Evolutionary conservation across 2,113 vertebrate species (phyloP).

Genomic region (Copsychus sechellarum): DNA sequence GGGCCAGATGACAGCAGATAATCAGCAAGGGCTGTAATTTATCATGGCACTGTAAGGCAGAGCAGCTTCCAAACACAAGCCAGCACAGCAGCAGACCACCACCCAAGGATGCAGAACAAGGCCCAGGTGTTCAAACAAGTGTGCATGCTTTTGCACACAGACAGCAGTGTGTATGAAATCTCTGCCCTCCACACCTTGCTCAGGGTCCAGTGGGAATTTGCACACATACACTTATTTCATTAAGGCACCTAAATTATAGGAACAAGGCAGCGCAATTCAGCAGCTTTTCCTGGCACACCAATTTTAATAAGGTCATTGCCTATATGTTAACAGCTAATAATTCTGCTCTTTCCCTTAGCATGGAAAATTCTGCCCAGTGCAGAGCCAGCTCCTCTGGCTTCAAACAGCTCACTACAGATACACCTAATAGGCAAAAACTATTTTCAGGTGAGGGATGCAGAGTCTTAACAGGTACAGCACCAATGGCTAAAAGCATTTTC

Average conservation of each 20-base stretch:
- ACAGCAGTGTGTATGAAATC: fast-evolving
- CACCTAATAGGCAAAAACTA: background rate
- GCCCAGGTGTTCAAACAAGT: background rate
- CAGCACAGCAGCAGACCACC: background rate
- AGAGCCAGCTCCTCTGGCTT: background rate
- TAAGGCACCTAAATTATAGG: background rate
- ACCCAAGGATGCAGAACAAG: background rate
- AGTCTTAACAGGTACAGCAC: background rate
- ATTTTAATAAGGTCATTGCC: background rate
- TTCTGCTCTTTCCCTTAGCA: background rate
- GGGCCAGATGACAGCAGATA: slow-evolving; percentile 22
- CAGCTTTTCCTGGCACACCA: background rate
- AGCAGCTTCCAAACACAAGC: background rate
- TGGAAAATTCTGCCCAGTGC: background rate
- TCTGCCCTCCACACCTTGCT: background rate
- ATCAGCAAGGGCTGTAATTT: slow-evolving; percentile 22
- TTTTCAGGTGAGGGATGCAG: background rate
- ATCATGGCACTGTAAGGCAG: background rate
- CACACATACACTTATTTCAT: background rate
- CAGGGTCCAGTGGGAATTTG: background rate
- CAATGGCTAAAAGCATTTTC: background rate
- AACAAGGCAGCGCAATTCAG: background rate
- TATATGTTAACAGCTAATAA: background rate
- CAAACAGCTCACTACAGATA: background rate
- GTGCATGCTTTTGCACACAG: background rate